phyloP scores from a whole-genome alignment of 2,113 vertebrate species.

The Gambusia holbrooki region DNA sequence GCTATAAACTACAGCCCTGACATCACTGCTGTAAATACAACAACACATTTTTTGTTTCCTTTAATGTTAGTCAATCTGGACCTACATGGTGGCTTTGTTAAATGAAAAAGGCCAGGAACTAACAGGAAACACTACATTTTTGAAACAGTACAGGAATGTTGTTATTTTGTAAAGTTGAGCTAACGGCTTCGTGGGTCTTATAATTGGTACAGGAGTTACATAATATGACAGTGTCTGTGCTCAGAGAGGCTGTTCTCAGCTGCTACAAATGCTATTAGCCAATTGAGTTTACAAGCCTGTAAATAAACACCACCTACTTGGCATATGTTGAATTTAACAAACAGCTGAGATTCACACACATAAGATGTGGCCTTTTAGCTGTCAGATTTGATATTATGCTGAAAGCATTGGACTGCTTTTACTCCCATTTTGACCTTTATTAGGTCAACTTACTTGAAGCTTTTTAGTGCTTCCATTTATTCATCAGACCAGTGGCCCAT shows the following conservation, averaged over 20 bases:
- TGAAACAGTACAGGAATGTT: background rate
- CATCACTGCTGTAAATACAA: too few relatives aligned
- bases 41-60: too few relatives aligned
- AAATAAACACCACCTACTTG: conserved; percentile 13
- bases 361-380: too few relatives aligned
- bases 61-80: background rate
- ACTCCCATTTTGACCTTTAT: background rate
- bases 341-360: background rate
- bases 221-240: conserved; percentile 19
- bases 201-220: conserved; percentile 31
- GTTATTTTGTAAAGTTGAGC: background rate
- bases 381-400: background rate
- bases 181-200: conserved; percentile 17
- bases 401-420: background rate
- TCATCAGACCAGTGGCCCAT: background rate
- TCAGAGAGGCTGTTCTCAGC: conserved; percentile 3
- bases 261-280: conserved; percentile 5
- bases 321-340: background rate
- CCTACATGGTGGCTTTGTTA: background rate
- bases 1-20: too few relatives aligned
- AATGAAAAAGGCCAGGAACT: background rate
- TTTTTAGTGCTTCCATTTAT: background rate
- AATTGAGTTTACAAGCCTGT: conserved; percentile 1
- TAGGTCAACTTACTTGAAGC: background rate
- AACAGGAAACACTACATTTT: background rate